Percentiles rank a stretch among this genome's conserved stretches.
phyloP scores from a whole-genome alignment of 1,140 invertebrate genomes.

The Manduca sexta region DNA sequence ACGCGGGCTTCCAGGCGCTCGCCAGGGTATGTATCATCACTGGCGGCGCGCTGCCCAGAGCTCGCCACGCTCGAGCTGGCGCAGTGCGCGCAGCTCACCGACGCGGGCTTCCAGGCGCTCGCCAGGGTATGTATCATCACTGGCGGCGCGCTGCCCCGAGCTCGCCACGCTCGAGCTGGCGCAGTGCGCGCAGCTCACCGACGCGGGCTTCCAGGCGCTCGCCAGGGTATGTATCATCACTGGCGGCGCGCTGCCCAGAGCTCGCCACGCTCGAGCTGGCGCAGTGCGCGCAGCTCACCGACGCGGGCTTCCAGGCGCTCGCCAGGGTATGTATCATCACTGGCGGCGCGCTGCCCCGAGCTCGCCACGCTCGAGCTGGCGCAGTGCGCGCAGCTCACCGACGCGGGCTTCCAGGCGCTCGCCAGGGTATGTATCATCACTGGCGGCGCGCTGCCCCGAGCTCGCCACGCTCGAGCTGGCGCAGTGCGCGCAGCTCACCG shows the following conservation, averaged over 20 bases:
- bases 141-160: constrained; percentile 67
- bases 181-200: constrained; percentile 89
- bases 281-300: not conserved
- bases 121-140: too few species aligned
- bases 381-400: constrained; percentile 89
- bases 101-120: too few species aligned
- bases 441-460: constrained; percentile 87
- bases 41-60: constrained; percentile 45
- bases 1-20: too few species aligned
- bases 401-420: constrained; percentile 88
- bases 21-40: constrained; percentile 2
- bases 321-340: not conserved
- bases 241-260: constrained; percentile 82
- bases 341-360: not conserved
- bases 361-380: not conserved
- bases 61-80: too few species aligned
- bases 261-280: constrained; percentile 16
- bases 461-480: constrained; percentile 96
- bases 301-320: not conserved
- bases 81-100: too few species aligned
- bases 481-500: constrained; percentile 92
- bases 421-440: too few species aligned
- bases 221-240: constrained; percentile 58
- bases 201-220: constrained; percentile 88
- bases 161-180: too few species aligned